Conservation (phyloP, 2,113 vertebrate genomes). For the Phodopus roborovskii region DNA sequence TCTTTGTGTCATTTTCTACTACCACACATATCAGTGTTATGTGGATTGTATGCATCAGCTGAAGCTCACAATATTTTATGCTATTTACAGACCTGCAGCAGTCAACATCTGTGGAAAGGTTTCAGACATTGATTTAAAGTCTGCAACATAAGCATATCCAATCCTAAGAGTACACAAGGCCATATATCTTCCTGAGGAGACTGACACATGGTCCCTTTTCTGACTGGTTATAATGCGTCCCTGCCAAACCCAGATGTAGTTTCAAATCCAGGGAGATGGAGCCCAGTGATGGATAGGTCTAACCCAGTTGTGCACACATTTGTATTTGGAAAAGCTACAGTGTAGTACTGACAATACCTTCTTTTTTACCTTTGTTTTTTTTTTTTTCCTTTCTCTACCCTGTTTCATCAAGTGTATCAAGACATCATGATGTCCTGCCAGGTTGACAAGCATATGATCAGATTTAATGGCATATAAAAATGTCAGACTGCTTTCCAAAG, state of each 20-base stretch:
- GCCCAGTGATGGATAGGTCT: slow-evolving; percentile 81
- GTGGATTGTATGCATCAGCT: slow-evolving; percentile 52
- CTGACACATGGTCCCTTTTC: slow-evolving; percentile 85
- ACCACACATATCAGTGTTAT: slow-evolving; percentile 54
- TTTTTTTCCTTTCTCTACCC: slow-evolving; percentile 66
- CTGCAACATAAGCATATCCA: slow-evolving; percentile 85
- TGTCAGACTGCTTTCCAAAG: slow-evolving; percentile 79
- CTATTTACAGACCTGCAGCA: slow-evolving; percentile 80
- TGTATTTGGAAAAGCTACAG: slow-evolving; percentile 81
- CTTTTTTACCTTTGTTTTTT: slow-evolving; percentile 9
- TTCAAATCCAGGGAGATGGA: slow-evolving; percentile 80
- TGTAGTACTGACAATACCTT: slow-evolving; percentile 64
- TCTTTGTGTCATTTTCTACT: neutral
- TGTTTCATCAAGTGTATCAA: slow-evolving; percentile 85
- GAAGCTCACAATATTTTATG: slow-evolving; percentile 74
- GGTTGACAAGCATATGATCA: slow-evolving; percentile 80
- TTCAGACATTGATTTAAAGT: slow-evolving; percentile 86
- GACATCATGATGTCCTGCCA: slow-evolving; percentile 83
- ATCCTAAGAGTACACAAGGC: slow-evolving; percentile 73
- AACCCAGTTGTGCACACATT: slow-evolving; percentile 76
- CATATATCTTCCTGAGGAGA: slow-evolving; percentile 85
- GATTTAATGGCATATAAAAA: slow-evolving; percentile 82
- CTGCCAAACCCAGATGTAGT: slow-evolving; percentile 81
- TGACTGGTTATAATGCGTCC: slow-evolving; percentile 79
- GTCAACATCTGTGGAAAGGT: slow-evolving; percentile 84